Base-by-base conservation (phyloP, 2,113 vertebrate species). In the Bubo scandiacus region DNA sequence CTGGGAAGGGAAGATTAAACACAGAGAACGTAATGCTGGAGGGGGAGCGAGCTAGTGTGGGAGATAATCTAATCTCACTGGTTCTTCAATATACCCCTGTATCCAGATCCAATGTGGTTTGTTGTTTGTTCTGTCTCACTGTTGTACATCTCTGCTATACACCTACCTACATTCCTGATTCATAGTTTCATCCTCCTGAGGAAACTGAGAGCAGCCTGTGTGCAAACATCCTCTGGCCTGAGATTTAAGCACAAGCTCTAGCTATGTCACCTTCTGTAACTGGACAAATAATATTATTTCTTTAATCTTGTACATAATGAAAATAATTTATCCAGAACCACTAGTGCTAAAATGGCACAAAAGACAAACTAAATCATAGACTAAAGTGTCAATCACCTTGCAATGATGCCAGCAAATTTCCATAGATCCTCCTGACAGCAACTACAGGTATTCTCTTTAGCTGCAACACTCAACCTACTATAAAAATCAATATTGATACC, bases 1-100 rank as follows among this genome's bases (percentile, higher is more conserved):
- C 27, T n/a, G 45, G 47, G 42, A 55, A 43, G 14, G 12, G 20
- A 45, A 45, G 16, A 17, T 45, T 2, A 55, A 45, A 51, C 16
- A 16, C 2, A 27, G 18, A 1, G 2, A 81, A 54, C 0, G 1
- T 45, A 61, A 32, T 30, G 36, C 23, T 78, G 57, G 38, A 54
- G 22, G 5, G 22, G 30, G 9, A 49, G 11, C 1, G 5, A 81
- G 54, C 27, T 45, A 8, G 11, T 11, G 1, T 29, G 22, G n/a
- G 17, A 59, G 29, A 11, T 20, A 62, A 52, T 0, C 27, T 59
- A 10, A 42, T 59, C 47, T 82, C 47, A 58, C 9, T 18, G 10
- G 8, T 34, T 67, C 61, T 59, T 67, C 59, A 71, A 38, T 12
- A 34, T 1, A 71, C 3, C 9, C 15, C 15, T 81, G 51, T 36